Evolutionary conservation across 1,140 invertebrate species (phyloP), one percentile per base, ranked within the genome.

Genomic region (Diuraphis noxia): DNA sequence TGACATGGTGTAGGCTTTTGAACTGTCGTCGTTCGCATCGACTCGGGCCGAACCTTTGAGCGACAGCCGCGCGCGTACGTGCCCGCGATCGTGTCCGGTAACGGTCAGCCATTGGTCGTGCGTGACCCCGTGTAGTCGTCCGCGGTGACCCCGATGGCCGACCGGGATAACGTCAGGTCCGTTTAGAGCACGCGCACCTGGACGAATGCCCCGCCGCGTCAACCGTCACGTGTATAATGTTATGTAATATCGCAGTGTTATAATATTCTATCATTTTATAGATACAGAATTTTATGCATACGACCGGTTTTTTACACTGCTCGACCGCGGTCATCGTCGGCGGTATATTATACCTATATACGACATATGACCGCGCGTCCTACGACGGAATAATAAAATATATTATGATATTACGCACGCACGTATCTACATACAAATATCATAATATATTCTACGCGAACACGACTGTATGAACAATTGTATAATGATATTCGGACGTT

Each of bases 141-240:
- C 36, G 9, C 25, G 34, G 9, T 82, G 89, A 91, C 89, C 89
- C 77, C 89, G 88, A 91, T 91, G 89, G 34, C 89, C 77, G 25
- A 81, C 77, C 8, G 25, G 89, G 89, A 91, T 91, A 91, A 91
- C 89, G 89, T 91, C 89, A 91, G 77, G 43, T 91, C 89, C 77
- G 77, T 91, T 91, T 91, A 91, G 63, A 21, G 43, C 89, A 91
- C 77, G 88, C 43, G 89, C 89, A n/a, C 41, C 88, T 38, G 72
- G 63, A 89, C 40, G 77, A 81, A 72, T 40, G 38, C n/a, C 40
- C 82, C 81, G n/a, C 84, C 84, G n/a, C 25, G 63, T 36, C 72
- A 36, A 79, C 88, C 72, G 72, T 90, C n/a, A 40, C 56, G 49
- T 72, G 41, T 43, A 43, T 13, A 56, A 49, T 49, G 21, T 30